Evolutionary conservation across 1,140 invertebrate genomes (phyloP).

Genomic region (Scaptomyza montana): DNA sequence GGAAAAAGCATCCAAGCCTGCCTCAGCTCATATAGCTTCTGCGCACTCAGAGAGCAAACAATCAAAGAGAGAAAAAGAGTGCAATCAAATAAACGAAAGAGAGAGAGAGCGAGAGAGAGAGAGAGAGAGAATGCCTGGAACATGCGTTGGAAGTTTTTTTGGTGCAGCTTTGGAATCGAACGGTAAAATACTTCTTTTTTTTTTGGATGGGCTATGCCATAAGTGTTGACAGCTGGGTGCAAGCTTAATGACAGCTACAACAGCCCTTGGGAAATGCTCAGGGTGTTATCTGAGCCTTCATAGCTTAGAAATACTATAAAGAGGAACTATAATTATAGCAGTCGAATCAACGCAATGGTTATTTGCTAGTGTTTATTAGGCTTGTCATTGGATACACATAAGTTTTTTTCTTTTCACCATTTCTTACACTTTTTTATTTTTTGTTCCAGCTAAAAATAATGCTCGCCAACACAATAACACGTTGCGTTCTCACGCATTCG

Average conservation of each 20-base stretch:
- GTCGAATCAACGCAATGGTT: slow-evolving; percentile 9
- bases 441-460: slow-evolving; percentile 32
- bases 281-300: neutral
- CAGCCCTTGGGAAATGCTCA: slow-evolving; percentile 16
- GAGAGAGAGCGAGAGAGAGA: slow-evolving; percentile 9
- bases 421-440: slow-evolving; percentile 11
- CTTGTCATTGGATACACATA: slow-evolving; percentile 11
- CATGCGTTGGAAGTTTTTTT: slow-evolving; percentile 43
- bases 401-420: neutral
- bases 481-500: slow-evolving; percentile 35
- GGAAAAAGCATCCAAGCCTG: slow-evolving; percentile 60
- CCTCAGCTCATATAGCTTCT: slow-evolving; percentile 32
- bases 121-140: slow-evolving; percentile 39
- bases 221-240: slow-evolving; percentile 69
- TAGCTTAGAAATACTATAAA: neutral
- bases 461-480: slow-evolving; percentile 17
- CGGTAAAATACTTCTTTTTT: slow-evolving; percentile 18
- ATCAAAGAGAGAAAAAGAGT: slow-evolving; percentile 4
- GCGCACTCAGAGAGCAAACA: slow-evolving; percentile 36
- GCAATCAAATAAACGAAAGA: too few species aligned
- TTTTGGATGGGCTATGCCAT: slow-evolving; percentile 37
- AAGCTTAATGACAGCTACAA: slow-evolving; percentile 53
- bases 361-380: slow-evolving; percentile 19
- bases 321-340: neutral
- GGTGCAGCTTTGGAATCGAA: slow-evolving; percentile 41